phyloP scores from a whole-genome alignment of 1,140 invertebrate genomes.

The Leptinotarsa lineolata region DNA sequence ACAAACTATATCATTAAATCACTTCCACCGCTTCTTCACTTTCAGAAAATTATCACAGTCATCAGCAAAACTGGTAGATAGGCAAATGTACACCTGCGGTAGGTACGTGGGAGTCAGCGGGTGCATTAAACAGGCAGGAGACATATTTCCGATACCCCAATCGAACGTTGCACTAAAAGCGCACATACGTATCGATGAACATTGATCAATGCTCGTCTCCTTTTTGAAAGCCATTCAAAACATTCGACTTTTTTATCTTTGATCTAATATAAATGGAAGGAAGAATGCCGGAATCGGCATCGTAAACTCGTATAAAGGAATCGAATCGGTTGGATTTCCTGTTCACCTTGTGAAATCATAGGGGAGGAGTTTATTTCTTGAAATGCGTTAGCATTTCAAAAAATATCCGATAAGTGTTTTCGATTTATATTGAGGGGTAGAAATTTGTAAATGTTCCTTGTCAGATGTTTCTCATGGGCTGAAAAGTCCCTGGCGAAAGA shows the following conservation, averaged over 20 bases:
- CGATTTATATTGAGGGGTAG: no score
- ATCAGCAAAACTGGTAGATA: no score
- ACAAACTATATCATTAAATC: no score
- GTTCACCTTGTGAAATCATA: no score
- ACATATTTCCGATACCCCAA: not conserved
- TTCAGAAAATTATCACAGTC: no score
- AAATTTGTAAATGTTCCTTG: no score
- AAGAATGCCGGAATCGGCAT: not conserved
- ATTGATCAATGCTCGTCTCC: not conserved
- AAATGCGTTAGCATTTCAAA: no score
- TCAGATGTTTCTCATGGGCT: no score
- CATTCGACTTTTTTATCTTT: not conserved
- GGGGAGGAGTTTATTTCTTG: no score
- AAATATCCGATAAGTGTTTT: no score
- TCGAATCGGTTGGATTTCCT: not conserved
- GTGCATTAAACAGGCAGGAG: not conserved
- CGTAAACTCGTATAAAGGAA: not conserved
- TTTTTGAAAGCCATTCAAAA: not conserved
- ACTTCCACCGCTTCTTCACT: no score
- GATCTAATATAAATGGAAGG: not conserved
- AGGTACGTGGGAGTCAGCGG: not conserved
- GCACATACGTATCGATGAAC: not conserved
- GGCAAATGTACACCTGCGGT: not conserved
- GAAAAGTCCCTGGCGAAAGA: no score
- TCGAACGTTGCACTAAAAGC: not conserved